Base-by-base conservation (phyloP, 2,888 invertebrate species). In the Microchrysa polita region DNA sequence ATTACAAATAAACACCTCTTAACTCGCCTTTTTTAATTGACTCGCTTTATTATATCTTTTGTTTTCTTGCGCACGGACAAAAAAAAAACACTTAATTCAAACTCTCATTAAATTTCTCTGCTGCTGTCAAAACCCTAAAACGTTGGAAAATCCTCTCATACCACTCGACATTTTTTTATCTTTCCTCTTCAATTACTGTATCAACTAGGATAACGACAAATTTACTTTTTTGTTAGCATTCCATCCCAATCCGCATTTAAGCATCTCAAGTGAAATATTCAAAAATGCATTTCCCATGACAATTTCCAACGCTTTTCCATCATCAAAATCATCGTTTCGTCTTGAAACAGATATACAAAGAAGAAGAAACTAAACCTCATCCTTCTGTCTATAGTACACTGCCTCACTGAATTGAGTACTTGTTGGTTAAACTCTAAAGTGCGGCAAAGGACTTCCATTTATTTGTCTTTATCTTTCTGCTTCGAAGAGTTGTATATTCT, bases 261-360 rank as follows among this genome's bases (percentile, higher is more conserved):
- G 9, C 34, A 65, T 48, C 22, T 44, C 65, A 65, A 65, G 48
- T 65, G 65, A 48, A 65, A 65, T 34, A 65, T 48, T 65, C 2
- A 34, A 48, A 65, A 65, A 65, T 65, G 65, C 65, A 65, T 48
- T 65, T 65, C 65, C 65, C 65, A 65, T 65, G 65, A 65, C 65
- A 65, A 65, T 65, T 65, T 48, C 65, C 34, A 48, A 22, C 20
- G 44, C 48, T 44, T 34, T 65, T 61, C 0, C 44, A 14, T 48
- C 44, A 34, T 5, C 27, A 34, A n/a, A n/a, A n/a, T 63, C 44
- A 5, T 10, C n/a, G 10, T 53, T 16, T 55, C 22, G 10, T 55
- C 22, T 55, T 10, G 18, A 52, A 16, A 55, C 55, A 55, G 55
- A 48, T 48, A n/a, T n/a, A n/a, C n/a, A n/a, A n/a, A n/a, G n/a